Base-by-base conservation (phyloP, 2,888 invertebrate genomes). In the Tubiluchus corallicola region DNA sequence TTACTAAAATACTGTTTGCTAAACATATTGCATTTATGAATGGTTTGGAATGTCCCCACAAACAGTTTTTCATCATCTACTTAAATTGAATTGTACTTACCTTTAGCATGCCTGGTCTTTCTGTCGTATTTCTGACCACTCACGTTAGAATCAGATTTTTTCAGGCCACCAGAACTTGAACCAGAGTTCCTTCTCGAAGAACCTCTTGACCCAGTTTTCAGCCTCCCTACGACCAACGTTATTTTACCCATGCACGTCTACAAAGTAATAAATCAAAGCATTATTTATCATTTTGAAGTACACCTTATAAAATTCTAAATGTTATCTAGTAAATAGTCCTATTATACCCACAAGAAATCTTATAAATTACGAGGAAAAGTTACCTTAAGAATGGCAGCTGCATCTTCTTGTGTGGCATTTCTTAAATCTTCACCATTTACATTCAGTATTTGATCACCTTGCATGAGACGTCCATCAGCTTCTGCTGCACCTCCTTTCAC, bases 391-490 rank as follows among this genome's bases (percentile, higher is more conserved):
- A 88, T 74, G 15, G 85, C 79, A 40, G 84, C 87, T 5, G 83
- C 85, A 51, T 85, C 79, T 55, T 87, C 78, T 57, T 83, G 80
- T 51, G 68, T 64, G 21, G 63, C 58, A 45, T 58, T 61, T 15
- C 66, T 56, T 52, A 69, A 60, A 50, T 85, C 82, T 55, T 83
- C 79, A 2, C 82, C 85, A 62, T 92, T 88, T 13, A 96, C 82
- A 21, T 83, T 72, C 4, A 84, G 68, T 42, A 98, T 75, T 56
- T 84, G 75, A 66, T 98, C 96, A 17, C 96, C 94, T 56, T 80
- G 80, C 67, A 83, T 80, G 50, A 98, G 73, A 45, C 84, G 76
- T 3, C 82, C 87, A 62, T 92, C 90, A n/a, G 67, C 63, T 51
- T 73, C 71, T 0, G 90, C 90, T 21, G 79, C 77, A 18, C 92